Conservation (phyloP, 2,797 vertebrate species). For the Buphagus erythrorhynchus region DNA sequence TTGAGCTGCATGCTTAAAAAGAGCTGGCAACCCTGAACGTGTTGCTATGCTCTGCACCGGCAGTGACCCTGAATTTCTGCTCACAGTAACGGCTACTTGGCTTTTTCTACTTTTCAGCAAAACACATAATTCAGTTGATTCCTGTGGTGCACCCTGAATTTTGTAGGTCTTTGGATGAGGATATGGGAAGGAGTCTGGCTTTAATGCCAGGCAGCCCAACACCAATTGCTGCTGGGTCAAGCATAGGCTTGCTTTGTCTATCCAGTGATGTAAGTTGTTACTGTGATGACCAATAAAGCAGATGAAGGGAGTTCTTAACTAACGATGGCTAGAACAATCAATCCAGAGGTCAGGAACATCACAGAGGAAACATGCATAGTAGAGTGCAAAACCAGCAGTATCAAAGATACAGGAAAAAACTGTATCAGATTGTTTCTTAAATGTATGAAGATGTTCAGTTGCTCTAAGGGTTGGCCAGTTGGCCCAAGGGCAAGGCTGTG, state of each 20-base stretch:
- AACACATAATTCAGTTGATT: neutral
- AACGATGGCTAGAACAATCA: neutral
- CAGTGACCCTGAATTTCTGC: constrained; percentile 9
- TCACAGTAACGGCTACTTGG: neutral
- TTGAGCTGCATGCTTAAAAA: neutral
- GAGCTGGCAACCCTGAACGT: neutral
- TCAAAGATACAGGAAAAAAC: neutral
- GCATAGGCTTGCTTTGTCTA: neutral
- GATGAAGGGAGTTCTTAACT: neutral
- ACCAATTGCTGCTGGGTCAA: neutral
- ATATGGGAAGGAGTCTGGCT: neutral
- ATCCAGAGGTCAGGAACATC: neutral
- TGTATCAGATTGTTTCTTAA: neutral
- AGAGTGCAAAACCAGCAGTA: neutral
- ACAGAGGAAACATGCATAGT: neutral
- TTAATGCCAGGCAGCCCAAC: neutral
- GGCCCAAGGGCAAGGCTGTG: neutral
- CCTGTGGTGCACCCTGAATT: neutral
- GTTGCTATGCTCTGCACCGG: constrained; percentile 29
- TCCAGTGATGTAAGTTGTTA: neutral
- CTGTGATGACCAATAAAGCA: neutral
- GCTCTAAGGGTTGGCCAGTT: neutral
- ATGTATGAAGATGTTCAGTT: neutral
- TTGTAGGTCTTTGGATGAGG: neutral
- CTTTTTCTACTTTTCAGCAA: neutral